phyloP scores from a whole-genome alignment of 1,140 invertebrate species.

The Teleopsis dalmanni region DNA sequence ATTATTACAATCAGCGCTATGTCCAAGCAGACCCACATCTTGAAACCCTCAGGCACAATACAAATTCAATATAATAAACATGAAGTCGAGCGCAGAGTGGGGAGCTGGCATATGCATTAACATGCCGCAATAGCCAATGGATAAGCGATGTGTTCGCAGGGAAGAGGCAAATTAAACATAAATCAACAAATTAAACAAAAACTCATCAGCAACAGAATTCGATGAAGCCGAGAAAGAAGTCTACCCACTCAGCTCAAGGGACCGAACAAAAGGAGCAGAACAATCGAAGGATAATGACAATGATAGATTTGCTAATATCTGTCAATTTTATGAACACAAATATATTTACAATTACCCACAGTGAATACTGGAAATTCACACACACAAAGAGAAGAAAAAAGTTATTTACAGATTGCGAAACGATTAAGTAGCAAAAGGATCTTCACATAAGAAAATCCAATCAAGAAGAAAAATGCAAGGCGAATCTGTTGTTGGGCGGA shows the following conservation, averaged over 20 bases:
- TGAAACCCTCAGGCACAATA: slow-evolving; percentile 1
- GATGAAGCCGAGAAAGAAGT: too few species aligned
- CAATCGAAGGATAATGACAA: slow-evolving; percentile 45
- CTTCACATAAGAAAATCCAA: not conserved
- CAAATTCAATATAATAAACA: not conserved
- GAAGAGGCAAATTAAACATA: too few species aligned
- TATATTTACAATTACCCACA: too few species aligned
- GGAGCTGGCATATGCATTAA: too few species aligned
- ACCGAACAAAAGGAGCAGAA: slow-evolving; percentile 14
- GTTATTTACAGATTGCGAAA: slow-evolving; percentile 43
- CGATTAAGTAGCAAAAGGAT: slow-evolving; percentile 24
- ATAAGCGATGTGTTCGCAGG: too few species aligned
- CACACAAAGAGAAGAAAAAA: not conserved
- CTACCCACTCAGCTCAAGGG: not conserved
- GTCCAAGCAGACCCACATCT: slow-evolving; percentile 14
- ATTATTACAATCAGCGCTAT: slow-evolving; percentile 44
- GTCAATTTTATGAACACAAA: slow-evolving; percentile 24
- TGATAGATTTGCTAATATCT: slow-evolving; percentile 45
- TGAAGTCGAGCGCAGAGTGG: too few species aligned
- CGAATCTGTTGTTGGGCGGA: not conserved
- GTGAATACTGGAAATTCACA: slow-evolving; percentile 4
- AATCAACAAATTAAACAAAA: too few species aligned
- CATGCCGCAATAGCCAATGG: too few species aligned
- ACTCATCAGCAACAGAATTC: too few species aligned
- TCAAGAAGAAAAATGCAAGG: not conserved